phyloP scores from a whole-genome alignment of 2,797 vertebrate genomes.

The Fratercula arctica region DNA sequence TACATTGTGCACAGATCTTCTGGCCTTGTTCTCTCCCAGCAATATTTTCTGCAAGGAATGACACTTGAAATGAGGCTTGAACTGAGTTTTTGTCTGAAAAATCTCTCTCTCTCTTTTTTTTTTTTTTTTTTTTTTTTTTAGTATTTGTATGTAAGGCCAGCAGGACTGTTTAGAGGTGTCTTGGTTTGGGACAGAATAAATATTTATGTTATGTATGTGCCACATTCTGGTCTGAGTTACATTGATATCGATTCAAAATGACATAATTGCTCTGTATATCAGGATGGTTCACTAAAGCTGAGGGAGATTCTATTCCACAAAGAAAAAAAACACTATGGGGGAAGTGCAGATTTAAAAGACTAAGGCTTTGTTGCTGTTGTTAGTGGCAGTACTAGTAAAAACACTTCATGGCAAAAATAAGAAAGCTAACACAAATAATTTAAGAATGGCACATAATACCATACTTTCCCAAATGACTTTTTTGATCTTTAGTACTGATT shows the following conservation, averaged over 20 bases:
- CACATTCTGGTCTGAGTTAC: neutral
- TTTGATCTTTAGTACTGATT: neutral
- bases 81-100: neutral
- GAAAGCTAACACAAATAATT: neutral
- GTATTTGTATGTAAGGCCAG: neutral
- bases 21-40: neutral
- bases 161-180: neutral
- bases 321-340: neutral
- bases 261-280: neutral
- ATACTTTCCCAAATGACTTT: neutral
- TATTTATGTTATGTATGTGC: neutral
- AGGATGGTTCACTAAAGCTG: neutral
- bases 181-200: neutral
- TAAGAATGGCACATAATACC: neutral
- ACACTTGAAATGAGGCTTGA: neutral
- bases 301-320: neutral
- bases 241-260: neutral
- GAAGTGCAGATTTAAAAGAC: neutral
- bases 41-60: neutral
- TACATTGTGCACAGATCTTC: neutral
- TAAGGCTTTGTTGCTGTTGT: neutral
- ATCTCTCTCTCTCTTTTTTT: no score
- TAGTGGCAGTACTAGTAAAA: neutral
- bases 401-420: neutral
- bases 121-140: neutral